Conservation (phyloP, 1,140 invertebrate genomes). For the Ceratoteleas bidentatus region DNA sequence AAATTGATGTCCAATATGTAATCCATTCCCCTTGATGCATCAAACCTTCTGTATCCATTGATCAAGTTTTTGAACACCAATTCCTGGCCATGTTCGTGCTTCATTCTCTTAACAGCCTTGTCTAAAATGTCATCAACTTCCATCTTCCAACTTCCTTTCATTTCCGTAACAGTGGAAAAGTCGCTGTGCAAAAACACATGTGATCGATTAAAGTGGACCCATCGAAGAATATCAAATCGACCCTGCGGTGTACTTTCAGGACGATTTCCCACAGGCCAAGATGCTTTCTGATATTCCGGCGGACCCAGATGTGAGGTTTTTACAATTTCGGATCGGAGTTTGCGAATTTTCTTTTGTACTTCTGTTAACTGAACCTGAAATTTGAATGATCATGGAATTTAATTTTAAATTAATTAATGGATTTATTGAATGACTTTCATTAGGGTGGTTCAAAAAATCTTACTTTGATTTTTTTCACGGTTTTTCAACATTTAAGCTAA, state of each 20-base stretch:
- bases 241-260: slow-evolving; percentile 85
- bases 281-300: slow-evolving; percentile 79
- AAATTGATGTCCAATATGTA: slow-evolving; percentile 91
- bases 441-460: no score
- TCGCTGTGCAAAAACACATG: slow-evolving; percentile 89
- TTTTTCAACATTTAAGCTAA: no score
- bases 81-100: slow-evolving; percentile 82
- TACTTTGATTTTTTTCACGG: no score
- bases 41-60: slow-evolving; percentile 93
- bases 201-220: slow-evolving; percentile 92
- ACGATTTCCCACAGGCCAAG: slow-evolving; percentile 92
- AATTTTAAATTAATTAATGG: no score
- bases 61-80: slow-evolving; percentile 84
- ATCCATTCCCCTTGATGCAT: slow-evolving; percentile 93
- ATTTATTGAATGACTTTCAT: no score
- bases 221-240: slow-evolving; percentile 92
- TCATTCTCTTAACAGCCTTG: slow-evolving; percentile 82
- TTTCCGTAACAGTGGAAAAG: slow-evolving; percentile 83
- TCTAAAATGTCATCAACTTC: slow-evolving; percentile 87
- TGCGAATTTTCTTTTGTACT: slow-evolving; percentile 80
- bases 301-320: slow-evolving; percentile 78
- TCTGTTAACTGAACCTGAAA: slow-evolving; percentile 79
- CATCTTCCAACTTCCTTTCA: slow-evolving; percentile 83
- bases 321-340: slow-evolving; percentile 78
- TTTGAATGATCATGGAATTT: slow-evolving; percentile 5